These are phyloP conservation scores for Pitta sordida DNA, from an alignment of 2,113 vertebrate species.

Conservation along the genomic window DNA sequence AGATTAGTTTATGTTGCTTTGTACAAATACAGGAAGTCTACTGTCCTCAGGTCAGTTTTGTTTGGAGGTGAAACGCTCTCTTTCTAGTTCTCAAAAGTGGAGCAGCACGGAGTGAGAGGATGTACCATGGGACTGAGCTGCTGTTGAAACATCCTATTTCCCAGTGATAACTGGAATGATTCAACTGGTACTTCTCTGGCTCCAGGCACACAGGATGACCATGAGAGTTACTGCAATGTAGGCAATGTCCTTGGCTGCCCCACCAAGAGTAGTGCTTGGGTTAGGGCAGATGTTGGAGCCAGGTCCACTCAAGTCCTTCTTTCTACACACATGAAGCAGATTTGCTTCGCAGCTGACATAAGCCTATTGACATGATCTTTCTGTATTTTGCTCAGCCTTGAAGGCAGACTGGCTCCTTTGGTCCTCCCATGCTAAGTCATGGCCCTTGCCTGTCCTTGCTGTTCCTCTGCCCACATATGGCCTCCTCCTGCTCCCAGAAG, in stretches of 20 bases:
- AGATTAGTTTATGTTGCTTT: background rate
- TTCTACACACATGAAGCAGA: background rate
- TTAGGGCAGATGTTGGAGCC: background rate
- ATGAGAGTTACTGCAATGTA: rapidly evolving
- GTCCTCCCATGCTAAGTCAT: rapidly evolving
- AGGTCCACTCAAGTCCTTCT: background rate
- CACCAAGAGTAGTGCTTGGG: rapidly evolving
- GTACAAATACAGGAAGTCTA: background rate
- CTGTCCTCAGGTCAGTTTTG: background rate
- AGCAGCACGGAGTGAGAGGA: rapidly evolving
- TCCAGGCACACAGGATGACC: rapidly evolving
- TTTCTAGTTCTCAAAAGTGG: background rate
- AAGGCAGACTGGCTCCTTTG: background rate
- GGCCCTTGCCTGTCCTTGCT: background rate
- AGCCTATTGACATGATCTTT: background rate
- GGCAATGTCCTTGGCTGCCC: background rate
- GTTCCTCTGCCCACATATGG: rapidly evolving
- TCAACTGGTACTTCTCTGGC: background rate
- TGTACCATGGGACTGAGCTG: rapidly evolving
- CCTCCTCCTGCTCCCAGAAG: background rate
- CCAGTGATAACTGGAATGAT: background rate
- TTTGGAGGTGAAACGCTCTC: background rate
- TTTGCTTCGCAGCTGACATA: rapidly evolving
- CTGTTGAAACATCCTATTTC: rapidly evolving
- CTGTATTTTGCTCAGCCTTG: background rate